phyloP scores from a whole-genome alignment of 1,140 invertebrate genomes.

The Ceratina calcarata region DNA sequence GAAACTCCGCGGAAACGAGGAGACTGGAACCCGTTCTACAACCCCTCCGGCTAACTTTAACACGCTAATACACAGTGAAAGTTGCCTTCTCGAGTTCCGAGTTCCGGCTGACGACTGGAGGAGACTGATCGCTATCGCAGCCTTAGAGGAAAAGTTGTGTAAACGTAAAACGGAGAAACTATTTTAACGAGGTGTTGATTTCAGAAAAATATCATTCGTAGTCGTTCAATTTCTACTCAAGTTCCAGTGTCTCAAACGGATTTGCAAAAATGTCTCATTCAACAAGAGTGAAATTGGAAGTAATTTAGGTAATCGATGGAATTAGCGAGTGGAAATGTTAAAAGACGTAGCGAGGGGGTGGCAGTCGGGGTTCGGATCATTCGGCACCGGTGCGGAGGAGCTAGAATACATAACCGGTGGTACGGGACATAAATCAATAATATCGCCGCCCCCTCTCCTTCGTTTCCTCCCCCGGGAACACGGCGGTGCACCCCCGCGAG shows the following conservation, averaged over 20 bases:
- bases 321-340: constrained; percentile 5
- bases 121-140: constrained; percentile 8
- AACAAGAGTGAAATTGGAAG: too few species aligned
- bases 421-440: constrained; percentile 80
- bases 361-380: constrained; percentile 69
- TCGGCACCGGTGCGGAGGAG: constrained; percentile 61
- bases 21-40: constrained; percentile 8
- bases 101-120: background rate
- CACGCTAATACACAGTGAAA: background rate
- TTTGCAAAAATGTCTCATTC: too few species aligned
- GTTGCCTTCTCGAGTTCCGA: constrained; percentile 1
- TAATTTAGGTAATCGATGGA: too few species aligned
- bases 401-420: constrained; percentile 73
- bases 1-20: constrained; percentile 46
- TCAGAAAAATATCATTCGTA: background rate
- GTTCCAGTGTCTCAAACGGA: too few species aligned
- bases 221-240: too few species aligned
- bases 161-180: background rate
- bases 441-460: constrained; percentile 71
- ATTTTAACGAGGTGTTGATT: background rate
- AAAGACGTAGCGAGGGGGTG: constrained; percentile 34
- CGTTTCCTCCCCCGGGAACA: constrained; percentile 57
- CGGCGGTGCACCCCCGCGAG: constrained; percentile 51
- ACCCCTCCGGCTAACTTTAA: too few species aligned
- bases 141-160: background rate